phyloP scores from a whole-genome alignment of 2,113 vertebrate genomes.

The Jacana jacana region DNA sequence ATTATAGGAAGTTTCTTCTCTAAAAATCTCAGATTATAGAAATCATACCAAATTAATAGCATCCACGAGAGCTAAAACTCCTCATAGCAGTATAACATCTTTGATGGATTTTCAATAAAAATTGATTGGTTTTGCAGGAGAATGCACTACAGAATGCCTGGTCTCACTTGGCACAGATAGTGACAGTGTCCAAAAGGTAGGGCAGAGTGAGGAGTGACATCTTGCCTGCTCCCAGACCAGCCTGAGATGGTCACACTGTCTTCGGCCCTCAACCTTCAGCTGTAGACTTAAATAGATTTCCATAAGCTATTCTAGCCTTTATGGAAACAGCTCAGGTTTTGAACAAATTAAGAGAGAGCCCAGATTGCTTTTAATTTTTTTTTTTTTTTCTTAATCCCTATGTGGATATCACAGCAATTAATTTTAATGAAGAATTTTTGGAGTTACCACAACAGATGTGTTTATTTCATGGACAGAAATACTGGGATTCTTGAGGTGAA shows the following conservation, averaged over 20 bases:
- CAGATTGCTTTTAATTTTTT: too few species aligned
- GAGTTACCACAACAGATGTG: not conserved
- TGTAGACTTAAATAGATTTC: not conserved
- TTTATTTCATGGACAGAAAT: not conserved
- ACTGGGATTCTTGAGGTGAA: not conserved
- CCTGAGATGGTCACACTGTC: rapidly evolving
- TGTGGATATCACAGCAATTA: too few species aligned
- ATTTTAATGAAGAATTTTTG: not conserved
- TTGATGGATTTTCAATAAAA: not conserved
- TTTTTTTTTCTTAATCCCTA: too few species aligned
- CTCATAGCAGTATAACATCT: rapidly evolving
- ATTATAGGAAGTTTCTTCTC: not conserved
- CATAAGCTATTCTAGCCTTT: not conserved
- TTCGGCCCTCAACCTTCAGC: not conserved
- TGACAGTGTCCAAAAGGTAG: not conserved
- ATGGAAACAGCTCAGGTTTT: not conserved
- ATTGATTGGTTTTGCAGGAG: not conserved
- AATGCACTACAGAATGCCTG: rapidly evolving
- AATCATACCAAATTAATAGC: rapidly evolving
- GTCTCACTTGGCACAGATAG: not conserved
- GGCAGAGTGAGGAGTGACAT: not conserved
- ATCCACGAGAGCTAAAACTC: not conserved
- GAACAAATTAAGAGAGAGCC: not conserved
- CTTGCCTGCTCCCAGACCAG: rapidly evolving
- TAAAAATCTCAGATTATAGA: not conserved